Evolutionary conservation across 2,113 vertebrate genomes (phyloP), one percentile per base, ranked within the genome.

Genomic region (Equus quagga): DNA sequence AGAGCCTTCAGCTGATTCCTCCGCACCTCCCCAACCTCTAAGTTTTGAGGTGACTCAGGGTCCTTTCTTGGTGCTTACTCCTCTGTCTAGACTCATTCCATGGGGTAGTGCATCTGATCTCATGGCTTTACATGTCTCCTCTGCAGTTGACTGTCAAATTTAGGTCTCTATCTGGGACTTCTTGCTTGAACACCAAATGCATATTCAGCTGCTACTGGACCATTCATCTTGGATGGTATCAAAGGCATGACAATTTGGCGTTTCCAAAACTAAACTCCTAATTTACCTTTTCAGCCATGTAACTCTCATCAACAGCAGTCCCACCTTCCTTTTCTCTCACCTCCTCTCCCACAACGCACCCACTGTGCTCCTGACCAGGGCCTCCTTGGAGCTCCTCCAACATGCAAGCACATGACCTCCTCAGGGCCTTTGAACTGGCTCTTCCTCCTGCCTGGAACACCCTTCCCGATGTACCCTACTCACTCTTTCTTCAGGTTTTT

Each of bases 91-190:
- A 24, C 36, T 17, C 2, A 28, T 6, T 7, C 33, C 49, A 10
- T 0, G 5, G 41, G 64, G 64, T 44, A 7, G 2, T 0, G 0
- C 6, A 0, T 44, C n/a, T 18, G 3, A 17, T 6, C 46, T 18
- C 41, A 6, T 8, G 17, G 51, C 33, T 62, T 46, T 13, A 49
- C 9, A 26, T 2, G 8, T 4, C 31, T 4, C 67, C 67, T 60
- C 79, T 18, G 8, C 3, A 0, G 14, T 1, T 12, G 17, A 36
- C 18, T 13, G 79, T 69, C 13, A 2, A 28, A 19, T 6, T 8
- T 26, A 60, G 2, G 44, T 28, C 28, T 67, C 56, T 8, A 5
- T 10, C 46, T 4, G 26, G 54, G 23, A 4, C n/a, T 51, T 24
- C n/a, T n/a, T 7, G 15, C 33, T 36, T n/a, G 28, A 46, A 60